phyloP scores from a whole-genome alignment of 1,140 invertebrate genomes.

The Alviniconcha marisindica region DNA sequence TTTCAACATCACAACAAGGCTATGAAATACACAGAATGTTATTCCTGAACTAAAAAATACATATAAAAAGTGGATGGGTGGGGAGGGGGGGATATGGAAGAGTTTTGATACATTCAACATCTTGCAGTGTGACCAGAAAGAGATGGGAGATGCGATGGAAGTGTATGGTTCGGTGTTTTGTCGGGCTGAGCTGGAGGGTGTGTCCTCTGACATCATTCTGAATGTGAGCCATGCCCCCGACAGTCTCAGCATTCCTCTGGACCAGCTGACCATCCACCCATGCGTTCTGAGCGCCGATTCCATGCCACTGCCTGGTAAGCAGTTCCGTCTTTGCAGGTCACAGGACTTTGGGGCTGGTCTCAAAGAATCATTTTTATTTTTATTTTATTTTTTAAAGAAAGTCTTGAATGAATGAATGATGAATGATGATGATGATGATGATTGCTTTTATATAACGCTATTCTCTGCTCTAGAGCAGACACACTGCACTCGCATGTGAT shows the following conservation, averaged over 20 bases:
- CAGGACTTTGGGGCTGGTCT: too few relatives aligned
- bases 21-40: too few relatives aligned
- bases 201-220: slow-evolving; percentile 63
- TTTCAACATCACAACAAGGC: too few relatives aligned
- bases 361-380: background rate
- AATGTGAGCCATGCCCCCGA: slow-evolving; percentile 62
- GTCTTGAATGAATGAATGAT: too few relatives aligned
- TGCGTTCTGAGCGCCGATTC: slow-evolving; percentile 71
- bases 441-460: background rate
- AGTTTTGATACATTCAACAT: slow-evolving; percentile 4
- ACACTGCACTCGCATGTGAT: background rate
- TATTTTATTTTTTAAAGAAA: background rate
- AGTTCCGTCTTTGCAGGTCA: too few relatives aligned
- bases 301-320: background rate
- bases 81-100: too few relatives aligned
- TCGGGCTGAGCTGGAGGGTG: slow-evolving; percentile 69
- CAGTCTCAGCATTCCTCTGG: slow-evolving; percentile 56
- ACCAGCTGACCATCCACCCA: slow-evolving; percentile 67
- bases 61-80: too few relatives aligned
- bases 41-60: too few relatives aligned
- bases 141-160: slow-evolving; percentile 63
- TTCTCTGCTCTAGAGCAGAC: background rate
- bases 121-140: slow-evolving; percentile 66
- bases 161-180: slow-evolving; percentile 70
- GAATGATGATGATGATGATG: background rate